Conservation (phyloP, 1,140 invertebrate species). For the Stegodyphus mimosarum region DNA sequence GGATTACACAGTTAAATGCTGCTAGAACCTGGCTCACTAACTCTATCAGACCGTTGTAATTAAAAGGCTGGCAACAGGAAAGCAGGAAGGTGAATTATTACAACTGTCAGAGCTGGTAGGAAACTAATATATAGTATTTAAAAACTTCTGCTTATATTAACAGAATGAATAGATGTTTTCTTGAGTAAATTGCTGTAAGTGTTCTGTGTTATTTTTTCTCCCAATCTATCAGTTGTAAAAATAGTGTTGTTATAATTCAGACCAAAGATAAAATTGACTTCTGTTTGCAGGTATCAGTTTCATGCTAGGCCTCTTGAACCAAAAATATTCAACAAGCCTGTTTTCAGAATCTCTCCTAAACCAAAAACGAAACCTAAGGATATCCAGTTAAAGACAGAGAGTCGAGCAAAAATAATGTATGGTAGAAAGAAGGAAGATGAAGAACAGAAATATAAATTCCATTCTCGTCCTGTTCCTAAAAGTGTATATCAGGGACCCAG, state of each 20-base stretch:
- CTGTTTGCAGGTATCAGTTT: conserved; percentile 37
- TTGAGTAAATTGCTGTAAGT: neutral
- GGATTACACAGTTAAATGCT: no score
- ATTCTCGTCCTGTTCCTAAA: conserved; percentile 40
- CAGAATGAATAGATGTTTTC: no score
- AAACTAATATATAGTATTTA: no score
- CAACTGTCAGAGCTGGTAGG: no score
- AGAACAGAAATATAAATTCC: conserved; percentile 32
- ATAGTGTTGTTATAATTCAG: neutral
- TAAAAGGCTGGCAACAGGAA: no score
- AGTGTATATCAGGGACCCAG: conserved; percentile 25
- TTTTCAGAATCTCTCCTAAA: neutral
- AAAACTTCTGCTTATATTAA: no score
- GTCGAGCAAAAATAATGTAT: neutral
- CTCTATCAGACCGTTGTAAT: no score
- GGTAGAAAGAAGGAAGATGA: neutral
- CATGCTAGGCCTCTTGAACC: conserved; percentile 34
- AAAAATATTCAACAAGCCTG: no score
- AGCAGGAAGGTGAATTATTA: no score
- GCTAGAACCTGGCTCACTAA: no score
- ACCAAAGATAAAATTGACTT: neutral
- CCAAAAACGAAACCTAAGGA: neutral
- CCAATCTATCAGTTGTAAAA: no score
- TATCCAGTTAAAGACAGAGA: conserved; percentile 19
- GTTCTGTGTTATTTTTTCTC: no score